Evolutionary conservation across 2,797 vertebrate genomes (phyloP).

Genomic region (Diceros bicornis): DNA sequence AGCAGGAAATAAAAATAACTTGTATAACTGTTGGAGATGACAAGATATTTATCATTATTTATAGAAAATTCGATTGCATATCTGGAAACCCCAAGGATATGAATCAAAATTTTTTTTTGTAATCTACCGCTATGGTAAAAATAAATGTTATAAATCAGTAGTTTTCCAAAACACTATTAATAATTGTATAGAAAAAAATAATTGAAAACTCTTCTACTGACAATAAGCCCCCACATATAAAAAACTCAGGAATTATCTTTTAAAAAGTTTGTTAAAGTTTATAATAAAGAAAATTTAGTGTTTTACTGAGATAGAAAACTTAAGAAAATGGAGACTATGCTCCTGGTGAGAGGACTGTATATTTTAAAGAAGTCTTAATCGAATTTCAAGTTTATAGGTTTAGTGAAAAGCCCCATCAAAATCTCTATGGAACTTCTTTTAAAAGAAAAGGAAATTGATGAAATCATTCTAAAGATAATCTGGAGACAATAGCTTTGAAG

Average conservation of each 20-base stretch:
- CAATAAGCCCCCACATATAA: background rate
- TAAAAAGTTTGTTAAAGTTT: background rate
- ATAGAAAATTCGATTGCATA: background rate
- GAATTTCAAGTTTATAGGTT: background rate
- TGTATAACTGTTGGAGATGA: slow-evolving; percentile 1
- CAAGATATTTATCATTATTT: background rate
- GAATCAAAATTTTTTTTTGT: slow-evolving; percentile 21
- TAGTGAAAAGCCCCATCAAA: background rate
- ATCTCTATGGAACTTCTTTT: background rate
- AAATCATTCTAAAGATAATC: background rate
- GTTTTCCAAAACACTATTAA: slow-evolving; percentile 19
- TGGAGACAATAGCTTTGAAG: background rate
- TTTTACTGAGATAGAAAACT: slow-evolving; percentile 2
- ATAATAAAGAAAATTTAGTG: background rate
- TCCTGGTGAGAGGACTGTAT: background rate
- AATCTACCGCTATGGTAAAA: background rate
- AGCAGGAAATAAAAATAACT: slow-evolving; percentile 9
- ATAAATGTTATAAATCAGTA: background rate
- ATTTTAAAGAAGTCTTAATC: slow-evolving; percentile 32
- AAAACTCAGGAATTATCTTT: background rate
- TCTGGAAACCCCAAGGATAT: slow-evolving; percentile 16
- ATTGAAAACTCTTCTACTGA: background rate
- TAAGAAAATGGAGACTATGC: background rate
- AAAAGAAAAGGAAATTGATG: background rate
- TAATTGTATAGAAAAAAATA: background rate